phyloP scores from a whole-genome alignment of 30 jellyfish, hydroid and myxozoan species.

The Calvadosia cruxmelitensis region DNA sequence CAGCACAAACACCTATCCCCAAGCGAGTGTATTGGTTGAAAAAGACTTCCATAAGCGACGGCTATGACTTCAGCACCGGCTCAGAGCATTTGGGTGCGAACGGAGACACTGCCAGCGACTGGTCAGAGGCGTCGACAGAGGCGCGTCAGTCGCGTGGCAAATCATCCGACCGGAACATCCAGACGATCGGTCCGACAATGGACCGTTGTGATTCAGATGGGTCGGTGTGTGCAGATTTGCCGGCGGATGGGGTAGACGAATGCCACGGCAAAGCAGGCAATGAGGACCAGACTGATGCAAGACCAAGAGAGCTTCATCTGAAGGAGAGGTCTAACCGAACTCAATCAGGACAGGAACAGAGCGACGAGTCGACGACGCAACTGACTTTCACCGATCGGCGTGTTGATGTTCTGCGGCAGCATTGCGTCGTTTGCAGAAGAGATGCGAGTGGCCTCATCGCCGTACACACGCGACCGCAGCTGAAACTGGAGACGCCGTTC shows the following conservation, averaged over 20 bases:
- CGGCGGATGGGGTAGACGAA: too few species aligned
- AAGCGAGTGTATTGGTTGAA: constrained; percentile 67
- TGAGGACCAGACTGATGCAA: too few species aligned
- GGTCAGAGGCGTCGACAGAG: background rate
- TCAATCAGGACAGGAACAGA: too few species aligned
- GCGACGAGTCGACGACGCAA: background rate
- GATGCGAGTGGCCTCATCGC: background rate
- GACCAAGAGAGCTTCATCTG: too few species aligned
- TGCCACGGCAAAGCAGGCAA: too few species aligned
- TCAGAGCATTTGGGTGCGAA: background rate
- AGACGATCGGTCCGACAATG: too few species aligned
- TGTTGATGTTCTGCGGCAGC: too few species aligned
- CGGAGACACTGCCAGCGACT: background rate
- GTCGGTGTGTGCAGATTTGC: too few species aligned
- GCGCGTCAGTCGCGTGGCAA: background rate
- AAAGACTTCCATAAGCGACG: background rate
- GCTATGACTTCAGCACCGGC: background rate
- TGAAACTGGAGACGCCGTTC: constrained; percentile 51
- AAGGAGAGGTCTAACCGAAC: too few species aligned
- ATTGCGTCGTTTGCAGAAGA: constrained; percentile 26
- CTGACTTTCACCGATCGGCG: background rate
- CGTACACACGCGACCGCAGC: constrained; percentile 50
- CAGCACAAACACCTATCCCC: constrained; percentile 37
- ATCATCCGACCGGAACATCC: too few species aligned
- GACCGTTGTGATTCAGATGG: too few species aligned